Evolutionary conservation across 1,140 invertebrate species (phyloP).

Genomic region (Ceratosolen solmsi): DNA sequence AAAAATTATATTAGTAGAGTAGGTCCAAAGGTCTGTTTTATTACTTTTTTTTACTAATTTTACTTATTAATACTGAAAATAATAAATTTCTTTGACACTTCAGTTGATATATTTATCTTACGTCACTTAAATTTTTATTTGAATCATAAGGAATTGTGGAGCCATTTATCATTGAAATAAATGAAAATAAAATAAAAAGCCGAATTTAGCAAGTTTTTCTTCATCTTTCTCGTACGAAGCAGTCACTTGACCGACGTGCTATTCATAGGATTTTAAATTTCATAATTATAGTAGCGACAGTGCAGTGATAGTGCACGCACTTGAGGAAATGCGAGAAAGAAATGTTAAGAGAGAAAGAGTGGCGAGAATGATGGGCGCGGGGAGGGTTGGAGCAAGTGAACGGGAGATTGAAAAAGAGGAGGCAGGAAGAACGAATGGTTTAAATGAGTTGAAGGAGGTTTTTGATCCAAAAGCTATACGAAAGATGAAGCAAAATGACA

Average conservation of each 20-base stretch:
- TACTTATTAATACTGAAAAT: not conserved
- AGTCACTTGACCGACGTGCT: not conserved
- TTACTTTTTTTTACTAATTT: not conserved
- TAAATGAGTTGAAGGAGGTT: conserved; percentile 17
- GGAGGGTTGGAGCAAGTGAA: too few species aligned
- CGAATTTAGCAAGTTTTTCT: conserved; percentile 31
- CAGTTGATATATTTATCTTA: not conserved
- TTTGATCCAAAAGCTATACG: not conserved
- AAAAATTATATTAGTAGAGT: too few species aligned
- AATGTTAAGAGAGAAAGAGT: too few species aligned
- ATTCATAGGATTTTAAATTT: conserved; percentile 35
- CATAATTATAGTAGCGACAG: conserved; percentile 18
- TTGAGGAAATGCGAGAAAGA: too few species aligned
- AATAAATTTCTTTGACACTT: not conserved
- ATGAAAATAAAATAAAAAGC: not conserved
- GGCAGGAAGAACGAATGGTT: not conserved
- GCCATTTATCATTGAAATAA: conserved; percentile 2
- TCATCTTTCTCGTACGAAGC: not conserved
- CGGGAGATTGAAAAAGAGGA: not conserved
- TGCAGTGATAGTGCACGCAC: not conserved
- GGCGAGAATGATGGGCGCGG: too few species aligned
- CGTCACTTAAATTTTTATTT: not conserved
- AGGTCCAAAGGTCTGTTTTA: conserved; percentile 9
- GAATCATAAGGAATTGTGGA: conserved; percentile 9
- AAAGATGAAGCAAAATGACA: not conserved